These are phyloP conservation scores for Galeruca laticollis DNA, from an alignment of 2,888 invertebrate genomes.

Conservation along the genomic window DNA sequence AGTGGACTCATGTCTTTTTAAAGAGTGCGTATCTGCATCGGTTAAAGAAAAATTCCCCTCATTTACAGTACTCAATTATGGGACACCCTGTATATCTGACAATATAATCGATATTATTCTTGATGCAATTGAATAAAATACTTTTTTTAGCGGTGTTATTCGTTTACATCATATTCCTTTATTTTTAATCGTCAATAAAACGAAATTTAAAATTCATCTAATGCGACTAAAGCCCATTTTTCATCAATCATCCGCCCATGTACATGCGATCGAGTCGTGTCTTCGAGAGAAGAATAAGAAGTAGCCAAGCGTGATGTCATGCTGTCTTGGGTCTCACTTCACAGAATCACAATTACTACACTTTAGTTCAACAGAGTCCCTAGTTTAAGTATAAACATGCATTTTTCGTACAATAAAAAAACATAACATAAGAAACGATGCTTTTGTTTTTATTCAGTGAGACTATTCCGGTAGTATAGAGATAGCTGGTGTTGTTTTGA, in stretches of 20 bases:
- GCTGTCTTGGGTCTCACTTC: conserved; percentile 61
- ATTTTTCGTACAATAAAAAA: conserved; percentile 17
- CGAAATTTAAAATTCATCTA: not conserved
- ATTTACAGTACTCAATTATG: no score
- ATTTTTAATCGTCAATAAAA: not conserved
- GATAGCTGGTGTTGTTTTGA: not conserved
- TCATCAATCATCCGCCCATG: conserved; percentile 16
- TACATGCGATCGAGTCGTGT: conserved; percentile 43
- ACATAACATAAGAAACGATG: no score
- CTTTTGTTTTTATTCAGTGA: not conserved
- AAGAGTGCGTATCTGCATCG: no score
- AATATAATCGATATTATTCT: no score
- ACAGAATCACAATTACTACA: conserved; percentile 63
- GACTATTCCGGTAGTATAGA: no score
- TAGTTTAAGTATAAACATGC: conserved; percentile 40
- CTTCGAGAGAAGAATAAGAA: conserved; percentile 59
- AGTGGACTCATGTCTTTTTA: no score
- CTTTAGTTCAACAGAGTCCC: conserved; percentile 41
- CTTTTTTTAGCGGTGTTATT: not conserved
- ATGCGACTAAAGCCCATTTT: not conserved
- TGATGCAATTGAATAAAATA: no score
- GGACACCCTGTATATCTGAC: no score
- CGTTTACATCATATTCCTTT: not conserved
- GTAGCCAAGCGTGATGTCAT: conserved; percentile 66
- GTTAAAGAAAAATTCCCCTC: no score